Conservation (phyloP, 2,888 invertebrate genomes). For the Ptilodon capucinus region DNA sequence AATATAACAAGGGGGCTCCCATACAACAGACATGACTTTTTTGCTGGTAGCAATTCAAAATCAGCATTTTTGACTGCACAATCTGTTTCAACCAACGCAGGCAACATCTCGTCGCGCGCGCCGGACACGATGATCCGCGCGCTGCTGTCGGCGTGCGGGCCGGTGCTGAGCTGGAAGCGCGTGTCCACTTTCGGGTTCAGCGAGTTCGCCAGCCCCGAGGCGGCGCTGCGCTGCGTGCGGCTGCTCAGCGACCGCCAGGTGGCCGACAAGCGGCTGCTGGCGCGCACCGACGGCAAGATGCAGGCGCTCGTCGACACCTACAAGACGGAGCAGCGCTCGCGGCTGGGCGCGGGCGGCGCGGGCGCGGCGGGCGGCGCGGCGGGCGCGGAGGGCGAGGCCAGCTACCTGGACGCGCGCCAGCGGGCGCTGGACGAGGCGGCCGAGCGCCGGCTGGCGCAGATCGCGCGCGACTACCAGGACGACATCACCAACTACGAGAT, state of each 20-base stretch:
- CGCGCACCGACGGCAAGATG: constrained; percentile 98
- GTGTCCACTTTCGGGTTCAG: constrained; percentile 99
- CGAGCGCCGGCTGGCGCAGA: constrained; percentile 88
- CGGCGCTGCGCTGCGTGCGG: constrained; percentile 96
- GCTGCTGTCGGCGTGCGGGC: constrained; percentile 95
- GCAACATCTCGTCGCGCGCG: constrained; percentile 91
- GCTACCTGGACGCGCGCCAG: constrained; percentile 89
- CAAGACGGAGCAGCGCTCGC: constrained; percentile 83
- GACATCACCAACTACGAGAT: constrained; percentile 88
- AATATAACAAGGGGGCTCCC: no score
- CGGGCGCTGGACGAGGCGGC: constrained; percentile 89
- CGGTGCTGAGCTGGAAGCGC: constrained; percentile 97
- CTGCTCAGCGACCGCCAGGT: constrained; percentile 96
- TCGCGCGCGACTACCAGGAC: constrained; percentile 91
- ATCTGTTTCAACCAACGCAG: no score
- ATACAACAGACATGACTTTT: no score
- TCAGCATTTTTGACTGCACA: no score
- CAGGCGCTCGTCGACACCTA: constrained; percentile 96
- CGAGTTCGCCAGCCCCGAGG: constrained; percentile 96
- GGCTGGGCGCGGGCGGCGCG: constrained; percentile 57
- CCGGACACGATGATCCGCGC: constrained; percentile 97
- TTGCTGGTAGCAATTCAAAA: no score
- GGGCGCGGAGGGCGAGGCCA: constrained; percentile 47
- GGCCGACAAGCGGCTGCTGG: constrained; percentile 96
- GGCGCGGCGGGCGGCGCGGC: constrained; percentile 50